These are phyloP conservation scores for Chiloscyllium punctatum DNA, from an alignment of 2,797 vertebrate species.

Conservation along the genomic window DNA sequence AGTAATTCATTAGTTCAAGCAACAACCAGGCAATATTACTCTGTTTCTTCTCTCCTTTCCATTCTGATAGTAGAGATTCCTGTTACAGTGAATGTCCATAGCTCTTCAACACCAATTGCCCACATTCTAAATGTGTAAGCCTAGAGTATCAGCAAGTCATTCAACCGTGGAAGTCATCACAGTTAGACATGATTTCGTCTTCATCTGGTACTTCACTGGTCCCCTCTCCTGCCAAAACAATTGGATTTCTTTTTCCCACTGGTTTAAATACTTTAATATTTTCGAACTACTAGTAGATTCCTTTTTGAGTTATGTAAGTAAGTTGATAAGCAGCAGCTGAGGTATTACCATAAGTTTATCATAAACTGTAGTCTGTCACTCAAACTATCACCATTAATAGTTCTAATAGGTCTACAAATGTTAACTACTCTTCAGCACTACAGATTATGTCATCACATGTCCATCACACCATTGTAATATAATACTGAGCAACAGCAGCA, in stretches of 20 bases:
- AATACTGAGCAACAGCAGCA: background rate
- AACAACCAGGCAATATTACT: background rate
- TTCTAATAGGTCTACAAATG: no score
- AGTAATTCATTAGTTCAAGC: background rate
- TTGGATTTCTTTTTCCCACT: background rate
- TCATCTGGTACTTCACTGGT: background rate
- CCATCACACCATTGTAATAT: background rate
- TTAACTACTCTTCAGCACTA: no score
- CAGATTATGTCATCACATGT: no score
- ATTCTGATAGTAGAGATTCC: background rate
- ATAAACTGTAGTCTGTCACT: no score
- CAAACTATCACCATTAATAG: background rate
- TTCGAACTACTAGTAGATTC: background rate
- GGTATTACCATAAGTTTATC: background rate
- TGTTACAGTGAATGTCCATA: background rate
- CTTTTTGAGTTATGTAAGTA: background rate
- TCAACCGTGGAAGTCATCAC: background rate
- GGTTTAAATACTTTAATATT: background rate
- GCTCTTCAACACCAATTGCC: background rate
- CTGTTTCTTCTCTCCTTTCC: background rate
- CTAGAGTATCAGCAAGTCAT: background rate
- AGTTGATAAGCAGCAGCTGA: background rate
- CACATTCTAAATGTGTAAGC: background rate
- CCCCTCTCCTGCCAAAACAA: background rate
- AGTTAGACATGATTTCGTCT: background rate